phyloP scores from a whole-genome alignment of 2,888 invertebrate species.

The Plusia festucae region DNA sequence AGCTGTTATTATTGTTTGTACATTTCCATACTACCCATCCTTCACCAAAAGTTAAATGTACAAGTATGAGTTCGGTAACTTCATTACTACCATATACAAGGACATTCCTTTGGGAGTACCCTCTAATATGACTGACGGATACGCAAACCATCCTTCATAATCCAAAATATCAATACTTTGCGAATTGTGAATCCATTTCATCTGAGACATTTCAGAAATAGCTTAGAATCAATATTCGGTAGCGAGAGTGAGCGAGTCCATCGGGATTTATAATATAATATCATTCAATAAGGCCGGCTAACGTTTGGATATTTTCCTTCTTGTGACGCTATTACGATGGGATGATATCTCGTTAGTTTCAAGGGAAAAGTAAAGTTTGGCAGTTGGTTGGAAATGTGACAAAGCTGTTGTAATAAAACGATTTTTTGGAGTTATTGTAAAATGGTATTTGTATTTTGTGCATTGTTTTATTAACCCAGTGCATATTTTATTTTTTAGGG shows the following conservation, averaged over 20 bases:
- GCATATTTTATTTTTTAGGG: too few species aligned
- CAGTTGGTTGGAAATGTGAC: neutral
- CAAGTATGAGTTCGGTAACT: neutral
- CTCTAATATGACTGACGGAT: slow-evolving; percentile 25
- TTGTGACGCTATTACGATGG: slow-evolving; percentile 37
- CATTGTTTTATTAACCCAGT: too few species aligned
- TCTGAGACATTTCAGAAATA: slow-evolving; percentile 27
- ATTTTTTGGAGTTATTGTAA: neutral
- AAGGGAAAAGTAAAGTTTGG: slow-evolving; percentile 11
- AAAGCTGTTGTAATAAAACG: neutral
- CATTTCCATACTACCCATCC: neutral
- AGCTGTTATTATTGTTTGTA: neutral
- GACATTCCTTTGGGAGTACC: slow-evolving; percentile 17
- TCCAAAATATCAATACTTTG: slow-evolving; percentile 45
- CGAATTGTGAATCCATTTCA: slow-evolving; percentile 36
- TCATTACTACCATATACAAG: slow-evolving; percentile 1
- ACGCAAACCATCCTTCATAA: slow-evolving; percentile 48
- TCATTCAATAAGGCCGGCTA: slow-evolving; percentile 50
- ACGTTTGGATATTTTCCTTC: slow-evolving; percentile 47
- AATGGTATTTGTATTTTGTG: neutral
- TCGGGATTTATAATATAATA: slow-evolving; percentile 63
- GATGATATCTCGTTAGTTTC: slow-evolving; percentile 30
- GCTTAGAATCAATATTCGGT: slow-evolving; percentile 53
- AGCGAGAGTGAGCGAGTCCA: slow-evolving; percentile 48
- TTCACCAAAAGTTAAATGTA: slow-evolving; percentile 1